Evolutionary conservation across 64 coral and sea anemone genomes (phyloP), one percentile per base, ranked within the genome.

Genomic region (Porites australiensis): DNA sequence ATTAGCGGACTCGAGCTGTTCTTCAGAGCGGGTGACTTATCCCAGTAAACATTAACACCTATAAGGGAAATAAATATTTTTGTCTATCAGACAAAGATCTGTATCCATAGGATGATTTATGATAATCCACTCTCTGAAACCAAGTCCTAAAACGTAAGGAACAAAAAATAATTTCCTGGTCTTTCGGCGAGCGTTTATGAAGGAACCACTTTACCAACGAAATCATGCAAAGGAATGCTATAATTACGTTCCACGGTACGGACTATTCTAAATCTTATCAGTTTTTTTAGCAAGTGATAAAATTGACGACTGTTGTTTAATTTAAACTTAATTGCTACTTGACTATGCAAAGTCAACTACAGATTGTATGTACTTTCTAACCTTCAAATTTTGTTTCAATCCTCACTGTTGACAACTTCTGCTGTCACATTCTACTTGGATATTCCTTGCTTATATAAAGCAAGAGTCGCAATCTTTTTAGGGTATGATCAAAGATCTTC

Each of bases 321-420:
- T 80, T 11, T 43, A 37, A 47, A 82, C 37, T 60, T 23, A 69
- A 50, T 45, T 84, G 58, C 59, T 45, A 64, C 79, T 83, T 82
- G 55, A 82, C 14, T 19, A 14, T n/a, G 16, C 37, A 48, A 64
- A 64, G 7, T 83, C 6, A 5, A 20, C 79, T 83, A 23, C 14
- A 48, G 77, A 51, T 21, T 80, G 13, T 76, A 76, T 45, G 18
- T 50, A 4, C 45, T 46, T 14, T 76, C 73, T 18, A 16, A 47
- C 47, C 2, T 76, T 76, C 16, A 76, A 45, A 19, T 18, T 18
- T 64, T 64, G 14, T 64, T 64, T 19, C 18, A 12, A 50, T 14
- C 18, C 12, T 13, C 11, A 37, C 46, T 20, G 15, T 15, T 50
- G 63, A 50, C 81, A 69, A 11, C 5, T 67, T 50, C 16, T 37